A percentile compares a stretch with the other conserved stretches of the same genome.
Conservation (phyloP, 2,888 invertebrate species). For the Melanotus villosus region DNA sequence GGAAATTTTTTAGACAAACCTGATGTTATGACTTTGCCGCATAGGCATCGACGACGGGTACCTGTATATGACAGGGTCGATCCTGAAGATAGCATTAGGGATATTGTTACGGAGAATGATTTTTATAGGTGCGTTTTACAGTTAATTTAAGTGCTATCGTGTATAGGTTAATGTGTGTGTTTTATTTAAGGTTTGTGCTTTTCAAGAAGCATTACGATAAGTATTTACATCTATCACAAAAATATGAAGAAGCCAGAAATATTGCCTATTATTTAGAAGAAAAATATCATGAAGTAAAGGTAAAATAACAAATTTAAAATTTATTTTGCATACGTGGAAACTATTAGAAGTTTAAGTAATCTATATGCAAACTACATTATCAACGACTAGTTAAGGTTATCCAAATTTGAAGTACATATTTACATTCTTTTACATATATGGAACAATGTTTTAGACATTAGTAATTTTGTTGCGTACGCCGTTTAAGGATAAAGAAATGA, state of each 20-base stretch:
- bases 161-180: too few relatives aligned
- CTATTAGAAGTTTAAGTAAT: neutral
- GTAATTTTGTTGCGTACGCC: too few relatives aligned
- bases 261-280: conserved; percentile 76
- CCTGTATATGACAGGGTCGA: conserved; percentile 72
- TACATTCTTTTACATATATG: too few relatives aligned
- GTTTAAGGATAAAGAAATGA: too few relatives aligned
- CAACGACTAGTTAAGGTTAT: conserved; percentile 53
- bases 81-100: conserved; percentile 76
- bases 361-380: neutral
- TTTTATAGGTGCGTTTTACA: conserved; percentile 70
- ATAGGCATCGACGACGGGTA: conserved; percentile 60
- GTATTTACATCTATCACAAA: conserved; percentile 74
- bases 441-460: too few relatives aligned
- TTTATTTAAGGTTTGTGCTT: conserved; percentile 72
- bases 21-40: conserved; percentile 57
- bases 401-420: too few relatives aligned
- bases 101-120: conserved; percentile 76
- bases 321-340: neutral
- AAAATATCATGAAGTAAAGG: conserved; percentile 77
- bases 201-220: conserved; percentile 77
- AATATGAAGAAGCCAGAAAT: conserved; percentile 75
- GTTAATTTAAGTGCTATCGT: neutral
- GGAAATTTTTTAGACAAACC: conserved; percentile 62
- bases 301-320: conserved; percentile 55